Conservation (phyloP, 2,797 vertebrate genomes). For the Coccyzus lansbergi region DNA sequence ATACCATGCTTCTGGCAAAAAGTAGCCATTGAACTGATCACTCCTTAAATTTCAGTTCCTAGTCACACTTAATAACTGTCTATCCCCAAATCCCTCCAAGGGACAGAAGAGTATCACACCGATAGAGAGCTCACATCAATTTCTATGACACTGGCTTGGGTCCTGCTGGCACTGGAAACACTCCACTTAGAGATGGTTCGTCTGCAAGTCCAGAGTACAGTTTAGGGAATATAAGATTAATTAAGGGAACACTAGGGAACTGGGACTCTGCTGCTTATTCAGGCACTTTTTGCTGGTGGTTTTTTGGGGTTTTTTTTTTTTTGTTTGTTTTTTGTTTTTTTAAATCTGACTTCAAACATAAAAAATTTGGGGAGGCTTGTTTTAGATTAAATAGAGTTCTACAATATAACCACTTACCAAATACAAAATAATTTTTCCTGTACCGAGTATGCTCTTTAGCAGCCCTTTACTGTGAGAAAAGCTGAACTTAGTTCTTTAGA, state of each 20-base stretch:
- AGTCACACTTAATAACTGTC: conserved; percentile 55
- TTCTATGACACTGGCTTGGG: conserved; percentile 10
- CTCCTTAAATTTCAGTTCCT: conserved; percentile 50
- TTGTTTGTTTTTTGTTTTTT: not conserved
- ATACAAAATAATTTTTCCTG: no score
- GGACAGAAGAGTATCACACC: conserved; percentile 37
- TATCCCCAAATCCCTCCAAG: conserved; percentile 15
- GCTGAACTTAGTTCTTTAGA: no score
- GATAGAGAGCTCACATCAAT: conserved; percentile 32
- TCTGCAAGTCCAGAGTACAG: not conserved
- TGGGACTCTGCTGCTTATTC: not conserved
- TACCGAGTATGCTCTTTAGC: no score
- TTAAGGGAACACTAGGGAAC: not conserved
- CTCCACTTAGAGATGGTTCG: not conserved
- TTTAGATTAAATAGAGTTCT: no score
- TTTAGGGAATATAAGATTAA: not conserved
- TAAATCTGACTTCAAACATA: not conserved
- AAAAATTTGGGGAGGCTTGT: no score
- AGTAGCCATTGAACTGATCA: conserved; percentile 27
- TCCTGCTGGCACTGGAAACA: not conserved
- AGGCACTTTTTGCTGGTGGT: not conserved
- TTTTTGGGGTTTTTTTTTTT: no score
- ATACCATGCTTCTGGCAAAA: not conserved
- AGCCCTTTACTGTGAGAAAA: no score
- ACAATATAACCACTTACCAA: no score